phyloP scores from a whole-genome alignment of 2,797 vertebrate genomes.

The Rhodeus uyekii region DNA sequence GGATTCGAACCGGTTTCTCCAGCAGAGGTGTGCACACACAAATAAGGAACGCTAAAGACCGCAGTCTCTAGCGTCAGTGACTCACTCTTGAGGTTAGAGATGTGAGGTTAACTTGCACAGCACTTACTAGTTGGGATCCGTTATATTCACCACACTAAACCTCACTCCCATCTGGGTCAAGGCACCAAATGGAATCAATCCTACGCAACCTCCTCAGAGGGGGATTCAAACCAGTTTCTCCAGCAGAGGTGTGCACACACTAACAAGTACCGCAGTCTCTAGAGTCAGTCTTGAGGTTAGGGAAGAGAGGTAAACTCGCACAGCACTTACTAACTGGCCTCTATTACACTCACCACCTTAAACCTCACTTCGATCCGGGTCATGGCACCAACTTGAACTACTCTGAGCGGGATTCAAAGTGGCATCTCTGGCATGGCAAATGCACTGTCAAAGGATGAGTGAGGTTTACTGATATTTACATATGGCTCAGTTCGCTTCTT shows the following conservation, averaged over 20 bases:
- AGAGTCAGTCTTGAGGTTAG: no score
- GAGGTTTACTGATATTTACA: background rate
- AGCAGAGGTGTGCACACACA: background rate
- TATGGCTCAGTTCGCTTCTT: background rate
- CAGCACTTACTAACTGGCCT: background rate
- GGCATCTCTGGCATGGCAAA: no score
- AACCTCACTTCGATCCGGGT: background rate
- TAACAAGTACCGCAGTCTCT: no score
- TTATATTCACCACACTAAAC: no score
- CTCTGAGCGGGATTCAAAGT: background rate
- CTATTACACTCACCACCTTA: background rate
- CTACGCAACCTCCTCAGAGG: no score
- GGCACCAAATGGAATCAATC: no score
- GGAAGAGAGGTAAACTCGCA: no score
- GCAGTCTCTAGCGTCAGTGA: background rate
- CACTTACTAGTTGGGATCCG: no score
- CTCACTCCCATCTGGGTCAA: no score
- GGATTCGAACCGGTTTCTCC: background rate
- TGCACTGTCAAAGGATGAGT: background rate
- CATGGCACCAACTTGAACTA: background rate
- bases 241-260: no score
- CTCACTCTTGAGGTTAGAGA: background rate
- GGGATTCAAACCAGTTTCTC: no score
- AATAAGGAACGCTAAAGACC: background rate
- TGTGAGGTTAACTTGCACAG: background rate